phyloP scores from a whole-genome alignment of 2,113 vertebrate genomes.

The Gadus macrocephalus region DNA sequence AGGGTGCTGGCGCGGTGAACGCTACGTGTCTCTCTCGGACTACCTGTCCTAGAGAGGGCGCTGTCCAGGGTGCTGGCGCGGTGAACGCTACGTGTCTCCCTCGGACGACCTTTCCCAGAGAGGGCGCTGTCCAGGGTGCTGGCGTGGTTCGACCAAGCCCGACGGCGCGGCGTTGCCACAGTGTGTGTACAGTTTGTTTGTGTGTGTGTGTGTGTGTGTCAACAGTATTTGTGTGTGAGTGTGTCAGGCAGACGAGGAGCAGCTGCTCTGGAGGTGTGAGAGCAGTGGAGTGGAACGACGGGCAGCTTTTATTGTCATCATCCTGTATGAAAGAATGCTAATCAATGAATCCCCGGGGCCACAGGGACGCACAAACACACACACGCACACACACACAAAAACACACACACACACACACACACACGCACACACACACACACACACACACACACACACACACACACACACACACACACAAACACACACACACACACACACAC shows the following conservation, averaged over 20 bases:
- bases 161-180: no score
- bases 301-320: slow-evolving; percentile 1
- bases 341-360: slow-evolving; percentile 1
- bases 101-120: no score
- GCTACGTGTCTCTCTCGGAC: no score
- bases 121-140: no score
- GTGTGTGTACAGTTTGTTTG: no score
- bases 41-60: no score
- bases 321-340: slow-evolving; percentile 6
- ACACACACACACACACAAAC: not conserved
- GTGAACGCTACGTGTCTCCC: no score
- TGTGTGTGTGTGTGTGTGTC: no score
- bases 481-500: not conserved
- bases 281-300: not conserved
- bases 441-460: slow-evolving; percentile 4
- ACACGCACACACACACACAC: not conserved
- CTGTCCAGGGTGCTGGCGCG: no score
- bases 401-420: slow-evolving; percentile 5
- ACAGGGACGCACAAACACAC: slow-evolving; percentile 1
- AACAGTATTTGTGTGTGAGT: not conserved
- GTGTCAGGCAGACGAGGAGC: not conserved
- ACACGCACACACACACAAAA: not conserved
- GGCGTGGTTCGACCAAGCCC: no score
- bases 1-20: no score
- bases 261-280: not conserved